These are phyloP conservation scores for Coptodon rendalli DNA, from an alignment of 2,113 vertebrate species.

Conservation along the genomic window DNA sequence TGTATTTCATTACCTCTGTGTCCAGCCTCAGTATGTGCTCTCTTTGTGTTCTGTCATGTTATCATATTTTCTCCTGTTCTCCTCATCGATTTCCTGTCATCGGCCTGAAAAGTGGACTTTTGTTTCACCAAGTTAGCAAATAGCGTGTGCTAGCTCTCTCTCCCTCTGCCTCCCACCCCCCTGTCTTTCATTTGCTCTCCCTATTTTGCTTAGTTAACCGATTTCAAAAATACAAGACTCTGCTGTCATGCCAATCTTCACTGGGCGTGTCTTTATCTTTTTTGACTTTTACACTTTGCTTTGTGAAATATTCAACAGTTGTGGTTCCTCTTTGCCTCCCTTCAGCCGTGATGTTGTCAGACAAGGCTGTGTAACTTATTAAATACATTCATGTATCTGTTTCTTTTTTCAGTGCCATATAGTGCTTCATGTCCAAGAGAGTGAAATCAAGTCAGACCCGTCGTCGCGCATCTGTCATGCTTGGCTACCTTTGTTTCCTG, in stretches of 20 bases:
- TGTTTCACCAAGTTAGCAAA: conserved; percentile 42
- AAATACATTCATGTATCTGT: neutral
- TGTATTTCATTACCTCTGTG: conserved; percentile 24
- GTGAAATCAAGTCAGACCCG: conserved; percentile 33
- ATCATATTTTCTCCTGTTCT: conserved; percentile 58
- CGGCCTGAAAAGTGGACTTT: conserved; percentile 48
- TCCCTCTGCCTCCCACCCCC: neutral
- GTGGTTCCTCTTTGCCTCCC: neutral
- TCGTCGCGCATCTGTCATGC: conserved; percentile 31
- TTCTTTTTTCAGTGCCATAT: neutral
- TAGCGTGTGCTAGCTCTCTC: neutral
- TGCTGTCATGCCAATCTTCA: neutral
- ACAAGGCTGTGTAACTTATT: conserved; percentile 8
- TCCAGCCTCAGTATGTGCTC: conserved; percentile 31
- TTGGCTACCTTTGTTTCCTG: conserved; percentile 33
- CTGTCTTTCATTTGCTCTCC: conserved; percentile 1
- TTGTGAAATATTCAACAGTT: conserved; percentile 21
- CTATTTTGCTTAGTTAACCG: neutral
- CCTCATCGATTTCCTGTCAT: conserved; percentile 55
- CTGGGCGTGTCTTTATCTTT: neutral
- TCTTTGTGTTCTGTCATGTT: conserved; percentile 56
- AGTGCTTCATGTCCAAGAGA: neutral
- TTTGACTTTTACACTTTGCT: neutral
- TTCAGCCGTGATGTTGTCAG: neutral
- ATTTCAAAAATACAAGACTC: neutral